Evolutionary conservation across 2,113 vertebrate genomes (phyloP).

Genomic region (Felis chaus): DNA sequence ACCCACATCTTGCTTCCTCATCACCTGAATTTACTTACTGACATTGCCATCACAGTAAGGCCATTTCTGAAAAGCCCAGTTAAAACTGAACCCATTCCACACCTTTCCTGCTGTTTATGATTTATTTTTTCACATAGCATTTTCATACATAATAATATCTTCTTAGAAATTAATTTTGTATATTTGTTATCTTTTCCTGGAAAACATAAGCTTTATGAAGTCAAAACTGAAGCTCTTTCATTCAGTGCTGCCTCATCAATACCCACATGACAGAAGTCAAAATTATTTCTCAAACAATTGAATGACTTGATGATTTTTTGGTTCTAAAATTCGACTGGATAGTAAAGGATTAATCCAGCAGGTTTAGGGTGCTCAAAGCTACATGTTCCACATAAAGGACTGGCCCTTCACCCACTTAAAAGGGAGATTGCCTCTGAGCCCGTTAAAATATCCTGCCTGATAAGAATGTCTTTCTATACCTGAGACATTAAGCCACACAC

Average conservation of each 20-base stretch:
- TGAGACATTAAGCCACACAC: neutral
- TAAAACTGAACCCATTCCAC: neutral
- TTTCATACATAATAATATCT: neutral
- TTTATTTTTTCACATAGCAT: neutral
- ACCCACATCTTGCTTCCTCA: neutral
- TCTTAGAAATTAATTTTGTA: neutral
- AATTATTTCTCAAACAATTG: neutral
- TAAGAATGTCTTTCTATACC: neutral
- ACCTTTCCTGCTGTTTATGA: neutral
- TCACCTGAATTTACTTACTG: fast-evolving
- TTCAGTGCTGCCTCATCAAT: neutral
- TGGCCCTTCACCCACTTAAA: neutral
- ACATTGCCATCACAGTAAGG: neutral
- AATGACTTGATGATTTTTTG: neutral
- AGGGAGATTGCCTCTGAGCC: neutral
- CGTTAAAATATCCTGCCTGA: neutral
- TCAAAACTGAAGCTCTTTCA: neutral
- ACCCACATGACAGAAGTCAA: neutral
- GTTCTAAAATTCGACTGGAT: neutral
- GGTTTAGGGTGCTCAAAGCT: neutral
- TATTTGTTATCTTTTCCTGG: neutral
- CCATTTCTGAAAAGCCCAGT: neutral
- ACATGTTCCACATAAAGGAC: neutral
- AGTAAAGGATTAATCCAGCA: neutral
- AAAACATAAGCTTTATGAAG: neutral